Percentiles rank a stretch among this genome's conserved stretches.
Conservation (phyloP, 2,797 vertebrate genomes). For the Enteromius anoplus region DNA sequence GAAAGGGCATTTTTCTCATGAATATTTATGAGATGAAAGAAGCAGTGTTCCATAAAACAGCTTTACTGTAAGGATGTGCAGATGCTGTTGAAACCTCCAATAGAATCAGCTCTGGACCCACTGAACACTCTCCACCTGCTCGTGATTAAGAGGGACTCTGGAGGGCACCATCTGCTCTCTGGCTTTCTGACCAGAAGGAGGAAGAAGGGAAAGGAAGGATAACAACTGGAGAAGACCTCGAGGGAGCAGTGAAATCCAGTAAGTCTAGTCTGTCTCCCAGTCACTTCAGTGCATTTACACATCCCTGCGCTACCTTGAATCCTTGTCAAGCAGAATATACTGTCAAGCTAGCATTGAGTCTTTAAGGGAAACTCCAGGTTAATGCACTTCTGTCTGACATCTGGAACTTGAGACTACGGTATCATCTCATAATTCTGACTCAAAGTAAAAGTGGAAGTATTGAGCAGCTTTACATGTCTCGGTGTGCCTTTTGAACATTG, state of each 20-base stretch:
- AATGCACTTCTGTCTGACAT: constrained; percentile 12
- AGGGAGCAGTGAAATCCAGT: constrained; percentile 29
- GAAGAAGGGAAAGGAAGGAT: background rate
- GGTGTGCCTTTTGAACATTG: background rate
- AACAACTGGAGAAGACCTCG: constrained; percentile 16
- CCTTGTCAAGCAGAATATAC: constrained; percentile 25
- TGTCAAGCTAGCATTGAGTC: constrained; percentile 26
- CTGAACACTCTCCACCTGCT: constrained; percentile 18
- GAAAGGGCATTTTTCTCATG: constrained; percentile 24
- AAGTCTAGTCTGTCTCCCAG: constrained; percentile 18
- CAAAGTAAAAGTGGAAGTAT: background rate
- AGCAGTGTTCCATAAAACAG: constrained; percentile 25
- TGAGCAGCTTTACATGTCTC: background rate
- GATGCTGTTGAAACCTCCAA: constrained; percentile 28
- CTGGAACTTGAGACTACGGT: background rate
- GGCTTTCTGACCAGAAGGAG: constrained; percentile 11
- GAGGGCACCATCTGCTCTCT: constrained; percentile 23
- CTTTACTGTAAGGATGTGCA: constrained; percentile 37
- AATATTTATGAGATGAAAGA: constrained; percentile 39
- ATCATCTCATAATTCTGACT: constrained; percentile 30
- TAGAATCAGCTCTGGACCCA: constrained; percentile 16
- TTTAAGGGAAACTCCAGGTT: constrained; percentile 6
- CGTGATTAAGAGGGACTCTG: constrained; percentile 31
- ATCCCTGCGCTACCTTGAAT: constrained; percentile 17
- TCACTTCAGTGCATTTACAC: constrained; percentile 11